Evolutionary conservation across 2,113 vertebrate genomes (phyloP), one percentile per base, ranked within the genome.

Genomic region (Xyliphius kryptos): DNA sequence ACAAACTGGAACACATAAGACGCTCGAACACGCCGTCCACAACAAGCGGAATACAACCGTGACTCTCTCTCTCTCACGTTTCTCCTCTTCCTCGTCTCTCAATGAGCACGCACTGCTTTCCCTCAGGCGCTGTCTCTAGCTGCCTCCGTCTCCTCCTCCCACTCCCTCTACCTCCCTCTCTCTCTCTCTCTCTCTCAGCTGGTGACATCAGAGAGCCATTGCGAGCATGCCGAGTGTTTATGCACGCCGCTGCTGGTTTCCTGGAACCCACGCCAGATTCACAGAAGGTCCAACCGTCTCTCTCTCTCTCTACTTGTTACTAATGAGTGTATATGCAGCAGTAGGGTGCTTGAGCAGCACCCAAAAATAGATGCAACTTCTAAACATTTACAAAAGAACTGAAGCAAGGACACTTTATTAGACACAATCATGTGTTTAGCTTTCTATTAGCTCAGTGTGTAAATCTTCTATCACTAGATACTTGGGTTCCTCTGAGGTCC

Each of bases 141-240:
- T 52, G 69, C 40, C 75, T 72, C 63, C 43, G 67, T 40, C 69
- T 32, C 68, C 48, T 63, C 60, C 49, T 21, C 44, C 22, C 57
- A 44, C 61, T 36, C 64, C 55, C 56, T 38, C 36, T 44, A n/a
- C n/a, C n/a, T n/a, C n/a, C n/a, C n/a, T n/a, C 37, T 3, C 56
- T 46, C 63, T 32, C 52, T 15, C 57, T n/a, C 71, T 62, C 67
- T 60, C 68, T 19, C 61, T 60, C 69, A 55, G 71, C 69, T 64
- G 37, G 75, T 84, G 84, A 85, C 83, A 85, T 88, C 84, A 86
- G 76, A 87, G 79, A 75, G 77, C 80, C 77, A 81, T 84, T 80
- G 86, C 79, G 79, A 82, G 84, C 85, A 83, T 79, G 82, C 81
- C 58, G 80, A 83, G 75, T 81, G 80, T 83, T 81, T 84, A 74